A percentile compares a stretch with the other conserved stretches of the same genome.
These are phyloP conservation scores for Bombylius major DNA, from an alignment of 2,888 invertebrate species.

Conservation along the genomic window DNA sequence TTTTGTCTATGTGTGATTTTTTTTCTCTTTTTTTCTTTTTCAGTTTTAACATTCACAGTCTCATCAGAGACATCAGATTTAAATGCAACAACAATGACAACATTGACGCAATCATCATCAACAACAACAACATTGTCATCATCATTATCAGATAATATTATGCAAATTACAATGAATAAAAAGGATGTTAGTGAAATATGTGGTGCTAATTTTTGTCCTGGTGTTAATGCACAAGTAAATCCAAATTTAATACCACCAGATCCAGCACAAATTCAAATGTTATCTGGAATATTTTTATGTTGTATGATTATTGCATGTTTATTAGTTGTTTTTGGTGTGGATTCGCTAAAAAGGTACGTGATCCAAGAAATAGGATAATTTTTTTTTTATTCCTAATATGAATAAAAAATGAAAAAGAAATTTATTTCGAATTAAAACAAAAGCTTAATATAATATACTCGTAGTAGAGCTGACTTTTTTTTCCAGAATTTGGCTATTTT, in stretches of 20 bases:
- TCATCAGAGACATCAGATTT: neutral
- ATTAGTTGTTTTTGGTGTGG: constrained; percentile 65
- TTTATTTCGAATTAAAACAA: no score
- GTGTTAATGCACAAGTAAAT: constrained; percentile 41
- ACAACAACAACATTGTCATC: no score
- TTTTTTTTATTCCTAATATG: neutral
- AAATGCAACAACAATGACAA: neutral
- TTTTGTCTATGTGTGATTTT: neutral
- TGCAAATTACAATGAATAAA: constrained; percentile 14
- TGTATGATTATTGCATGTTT: constrained; percentile 66
- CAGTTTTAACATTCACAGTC: neutral
- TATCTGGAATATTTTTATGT: constrained; percentile 67
- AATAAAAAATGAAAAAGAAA: no score
- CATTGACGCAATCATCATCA: no score
- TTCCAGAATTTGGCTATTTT: no score
- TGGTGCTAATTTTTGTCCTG: constrained; percentile 63
- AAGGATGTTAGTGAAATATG: constrained; percentile 47
- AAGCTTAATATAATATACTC: no score
- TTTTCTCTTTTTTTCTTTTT: neutral
- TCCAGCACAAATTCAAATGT: constrained; percentile 57
- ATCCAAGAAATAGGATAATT: neutral
- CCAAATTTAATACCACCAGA: constrained; percentile 61
- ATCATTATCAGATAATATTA: neutral
- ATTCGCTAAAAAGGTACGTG: constrained; percentile 59
- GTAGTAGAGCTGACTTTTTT: no score